Evolutionary conservation across 2,888 invertebrate genomes (phyloP).

Genomic region (Biston betularia): DNA sequence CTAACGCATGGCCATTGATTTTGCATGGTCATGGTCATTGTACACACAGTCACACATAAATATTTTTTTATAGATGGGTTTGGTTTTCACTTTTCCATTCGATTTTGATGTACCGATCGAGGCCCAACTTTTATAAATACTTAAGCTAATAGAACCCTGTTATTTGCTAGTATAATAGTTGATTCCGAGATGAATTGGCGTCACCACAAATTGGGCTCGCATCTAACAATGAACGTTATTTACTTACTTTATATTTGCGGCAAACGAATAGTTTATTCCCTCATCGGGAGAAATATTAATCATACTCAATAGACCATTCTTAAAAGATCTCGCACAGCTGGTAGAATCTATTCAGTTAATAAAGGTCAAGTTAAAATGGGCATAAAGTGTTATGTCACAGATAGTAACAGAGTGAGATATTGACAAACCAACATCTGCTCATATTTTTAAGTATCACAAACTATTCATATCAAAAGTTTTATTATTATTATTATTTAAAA

Average conservation of each 20-base stretch:
- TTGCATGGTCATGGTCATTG: no score
- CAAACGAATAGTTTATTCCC: slow-evolving; percentile 42
- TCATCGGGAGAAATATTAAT: slow-evolving; percentile 30
- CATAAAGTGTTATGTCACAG: background rate
- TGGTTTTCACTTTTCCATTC: background rate
- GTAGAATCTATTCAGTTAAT: background rate
- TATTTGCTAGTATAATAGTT: slow-evolving; percentile 63
- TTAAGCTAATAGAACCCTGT: slow-evolving; percentile 64
- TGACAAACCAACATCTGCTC: slow-evolving; percentile 1
- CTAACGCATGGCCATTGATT: no score
- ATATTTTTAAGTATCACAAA: no score
- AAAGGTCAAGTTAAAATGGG: background rate
- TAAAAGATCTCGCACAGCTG: slow-evolving; percentile 31
- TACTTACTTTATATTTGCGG: slow-evolving; percentile 25
- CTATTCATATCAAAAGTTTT: no score
- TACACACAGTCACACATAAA: no score
- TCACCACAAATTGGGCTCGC: slow-evolving; percentile 72
- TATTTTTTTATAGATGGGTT: no score
- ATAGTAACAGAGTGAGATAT: background rate
- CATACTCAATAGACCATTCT: slow-evolving; percentile 29
- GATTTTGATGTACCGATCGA: slow-evolving; percentile 39
- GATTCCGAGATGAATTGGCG: slow-evolving; percentile 76
- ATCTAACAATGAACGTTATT: slow-evolving; percentile 57
- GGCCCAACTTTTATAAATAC: slow-evolving; percentile 42
- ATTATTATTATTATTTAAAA: no score